phyloP scores from a whole-genome alignment of 2,113 vertebrate genomes.

The Falco punctatus region DNA sequence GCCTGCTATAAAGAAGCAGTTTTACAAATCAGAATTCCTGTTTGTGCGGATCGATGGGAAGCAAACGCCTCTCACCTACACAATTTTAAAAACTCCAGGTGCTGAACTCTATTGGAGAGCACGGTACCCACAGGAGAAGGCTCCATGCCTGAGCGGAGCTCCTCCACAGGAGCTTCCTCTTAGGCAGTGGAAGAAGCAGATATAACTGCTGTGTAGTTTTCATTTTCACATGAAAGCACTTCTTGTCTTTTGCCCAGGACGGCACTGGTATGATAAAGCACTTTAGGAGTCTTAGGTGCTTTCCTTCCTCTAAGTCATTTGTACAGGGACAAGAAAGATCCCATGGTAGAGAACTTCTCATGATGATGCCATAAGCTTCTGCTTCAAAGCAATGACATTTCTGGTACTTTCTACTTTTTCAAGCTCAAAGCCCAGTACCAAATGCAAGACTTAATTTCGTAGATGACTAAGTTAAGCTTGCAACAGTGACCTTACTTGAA shows the following conservation, averaged over 20 bases:
- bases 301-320: background rate
- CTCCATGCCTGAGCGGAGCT: background rate
- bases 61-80: background rate
- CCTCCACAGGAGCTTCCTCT: background rate
- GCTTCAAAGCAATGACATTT: background rate
- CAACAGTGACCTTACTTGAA: conserved; percentile 12
- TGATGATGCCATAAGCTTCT: background rate
- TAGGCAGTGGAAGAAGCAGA: background rate
- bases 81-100: background rate
- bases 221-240: background rate
- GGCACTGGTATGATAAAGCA: background rate
- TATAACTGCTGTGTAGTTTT: background rate
- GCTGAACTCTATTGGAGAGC: background rate
- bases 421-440: background rate
- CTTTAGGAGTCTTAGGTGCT: background rate
- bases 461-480: background rate
- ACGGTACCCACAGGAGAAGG: background rate
- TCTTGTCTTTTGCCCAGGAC: background rate
- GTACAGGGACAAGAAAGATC: background rate
- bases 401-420: background rate
- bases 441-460: background rate
- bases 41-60: background rate
- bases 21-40: background rate
- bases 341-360: background rate
- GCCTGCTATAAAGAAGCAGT: background rate